These are phyloP conservation scores for Epistrophe eligans DNA, from an alignment of 2,888 invertebrate species.

Conservation along the genomic window DNA sequence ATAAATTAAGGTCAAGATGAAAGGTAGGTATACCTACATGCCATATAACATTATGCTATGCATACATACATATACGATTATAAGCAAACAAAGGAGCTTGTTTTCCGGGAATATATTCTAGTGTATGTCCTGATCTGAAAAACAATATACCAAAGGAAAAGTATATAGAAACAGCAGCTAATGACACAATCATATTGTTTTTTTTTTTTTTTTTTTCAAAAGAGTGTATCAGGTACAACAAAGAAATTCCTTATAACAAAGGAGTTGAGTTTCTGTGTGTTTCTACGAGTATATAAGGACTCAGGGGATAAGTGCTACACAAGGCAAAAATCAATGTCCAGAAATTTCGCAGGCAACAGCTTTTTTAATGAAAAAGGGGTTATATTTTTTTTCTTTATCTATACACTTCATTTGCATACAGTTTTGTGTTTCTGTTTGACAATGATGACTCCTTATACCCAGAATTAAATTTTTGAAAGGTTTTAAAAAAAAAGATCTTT, in stretches of 20 bases:
- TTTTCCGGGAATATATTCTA: neutral
- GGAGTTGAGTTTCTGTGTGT: neutral
- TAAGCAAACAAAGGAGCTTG: neutral
- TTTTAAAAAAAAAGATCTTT: neutral
- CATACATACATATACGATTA: neutral
- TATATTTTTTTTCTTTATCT: neutral
- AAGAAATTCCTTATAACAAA: neutral
- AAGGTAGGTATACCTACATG: neutral
- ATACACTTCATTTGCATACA: neutral
- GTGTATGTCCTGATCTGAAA: neutral
- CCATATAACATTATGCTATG: no score
- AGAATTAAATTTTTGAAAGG: no score
- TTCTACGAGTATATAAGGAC: neutral
- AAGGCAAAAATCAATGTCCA: slow-evolving; percentile 3
- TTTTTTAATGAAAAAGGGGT: neutral
- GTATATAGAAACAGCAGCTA: neutral
- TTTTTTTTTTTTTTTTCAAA: neutral
- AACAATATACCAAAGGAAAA: slow-evolving; percentile 3
- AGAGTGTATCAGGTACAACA: neutral
- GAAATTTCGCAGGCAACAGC: neutral
- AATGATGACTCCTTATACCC: neutral
- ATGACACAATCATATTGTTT: slow-evolving; percentile 9
- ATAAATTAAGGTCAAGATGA: slow-evolving; percentile 23
- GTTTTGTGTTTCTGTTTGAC: neutral
- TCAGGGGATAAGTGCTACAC: neutral